Base-by-base conservation (phyloP, 2,797 vertebrate genomes). In the Chaetodon trifasciatus region DNA sequence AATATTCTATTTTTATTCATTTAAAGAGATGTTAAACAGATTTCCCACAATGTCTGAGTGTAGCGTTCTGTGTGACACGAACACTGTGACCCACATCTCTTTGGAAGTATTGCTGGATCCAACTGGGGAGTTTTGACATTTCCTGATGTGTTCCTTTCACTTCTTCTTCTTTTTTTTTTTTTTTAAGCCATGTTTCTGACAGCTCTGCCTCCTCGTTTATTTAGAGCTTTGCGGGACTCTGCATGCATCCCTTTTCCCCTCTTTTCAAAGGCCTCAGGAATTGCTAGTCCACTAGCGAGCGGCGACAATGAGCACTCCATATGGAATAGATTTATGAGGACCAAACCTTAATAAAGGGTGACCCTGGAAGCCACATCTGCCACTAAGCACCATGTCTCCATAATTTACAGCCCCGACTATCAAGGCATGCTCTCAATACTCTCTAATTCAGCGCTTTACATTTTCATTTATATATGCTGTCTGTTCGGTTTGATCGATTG, bases 101-200 rank as follows among this genome's bases (percentile, higher is more conserved):
- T 76, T 53, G 56, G 73, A 90, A 92, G 87, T 91, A 78, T 88
- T 90, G 74, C 84, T 64, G 21, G 76, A 86, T 88, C 88, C 88
- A 86, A 82, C 87, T 91, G 84, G 87, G 88, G 92, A 89, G 76
- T 90, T 94, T 79, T 94, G 88, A 91, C 88, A 93, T 95, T 93
- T 93, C 84, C 82, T 80, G 37, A 91, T 86, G 90, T 91, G 82
- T 92, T 90, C 76, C 73, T 84, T 91, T 91, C 88, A 56, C 81
- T 90, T 76, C 21, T 44, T 32, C 28, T 28, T 28, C 28, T 28
- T 28, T 83, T 87, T 75, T 67, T 70, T 85, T 86, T 75, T 71
- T 72, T 86, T 78, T 55, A 66, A 89, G 84, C 86, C 69, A 6
- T 46, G 66, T 70, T 86, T 70, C 70, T 91, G 91, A 94, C 92